Evolutionary conservation across 2,797 vertebrate genomes (phyloP), one percentile per base, ranked within the genome.

Genomic region (Erpetoichthys calabaricus): DNA sequence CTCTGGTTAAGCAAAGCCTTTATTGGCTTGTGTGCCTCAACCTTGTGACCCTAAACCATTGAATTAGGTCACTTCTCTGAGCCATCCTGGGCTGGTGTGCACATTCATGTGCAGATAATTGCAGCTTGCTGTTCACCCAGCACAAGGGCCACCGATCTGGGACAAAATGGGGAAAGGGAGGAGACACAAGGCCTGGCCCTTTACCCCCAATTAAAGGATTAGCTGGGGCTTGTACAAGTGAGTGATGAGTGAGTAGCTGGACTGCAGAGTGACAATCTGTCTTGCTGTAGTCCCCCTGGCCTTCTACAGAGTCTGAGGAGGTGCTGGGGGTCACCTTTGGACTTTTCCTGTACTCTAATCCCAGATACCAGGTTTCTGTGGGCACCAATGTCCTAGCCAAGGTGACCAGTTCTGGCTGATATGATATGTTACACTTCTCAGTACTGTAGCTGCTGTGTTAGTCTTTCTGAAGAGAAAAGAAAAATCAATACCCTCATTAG

Each of bases 181-280:
- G 50, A 45, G 54, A 41, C 45, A 53, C 44, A 47, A 51, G 51
- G 58, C 49, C 59, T 25, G 45, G 57, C 58, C 52, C 59, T 57
- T 63, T 63, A 63, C 58, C 58, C 58, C 58, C 62, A 63, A 63
- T 63, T 63, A 63, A 63, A 58, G 62, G 62, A 63, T 63, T 59
- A 63, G 45, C 25, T 25, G 25, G 25, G 25, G 25, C 25, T 25
- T 25, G 25, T 25, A 25, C 25, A 25, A 25, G 25, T 25, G 25
- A 25, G 25, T 25, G 25, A 25, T 25, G 25, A 25, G 25, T 25
- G 25, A 25, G 25, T 25, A 25, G 25, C 25, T 25, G 25, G 25
- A 25, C 25, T 25, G 25, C 25, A 25, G 25, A 25, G 25, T 25
- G 25, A 25, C 25, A 25, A 25, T 25, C 25, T 25, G 25, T 25